Conservation (phyloP, 2,797 vertebrate genomes). For the Eremophila alpestris region DNA sequence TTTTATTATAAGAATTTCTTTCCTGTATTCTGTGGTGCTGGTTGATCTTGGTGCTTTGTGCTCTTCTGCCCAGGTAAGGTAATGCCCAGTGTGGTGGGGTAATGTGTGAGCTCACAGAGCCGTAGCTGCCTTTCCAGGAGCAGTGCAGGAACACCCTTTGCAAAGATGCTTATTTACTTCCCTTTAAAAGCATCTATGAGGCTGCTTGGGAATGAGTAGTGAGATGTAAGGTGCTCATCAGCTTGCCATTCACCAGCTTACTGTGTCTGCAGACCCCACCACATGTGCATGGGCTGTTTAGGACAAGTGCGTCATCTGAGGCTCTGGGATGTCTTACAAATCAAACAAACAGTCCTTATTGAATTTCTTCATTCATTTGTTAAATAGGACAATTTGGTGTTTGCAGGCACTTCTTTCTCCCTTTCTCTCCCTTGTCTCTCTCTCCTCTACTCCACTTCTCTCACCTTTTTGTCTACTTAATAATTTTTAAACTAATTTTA, state of each 20-base stretch:
- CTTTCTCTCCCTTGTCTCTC: neutral
- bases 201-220: neutral
- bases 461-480: neutral
- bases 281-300: too few species aligned
- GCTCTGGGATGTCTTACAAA: neutral
- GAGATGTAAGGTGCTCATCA: neutral
- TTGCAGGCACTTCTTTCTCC: neutral
- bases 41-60: neutral
- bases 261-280: neutral
- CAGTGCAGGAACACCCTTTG: neutral
- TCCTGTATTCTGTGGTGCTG: too few species aligned
- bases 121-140: neutral
- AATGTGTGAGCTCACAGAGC: neutral
- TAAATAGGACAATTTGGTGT: neutral
- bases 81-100: neutral
- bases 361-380: neutral
- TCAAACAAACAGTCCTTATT: neutral
- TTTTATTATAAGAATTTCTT: neutral
- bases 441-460: neutral
- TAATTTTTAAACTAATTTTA: neutral
- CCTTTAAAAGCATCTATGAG: neutral
- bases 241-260: neutral
- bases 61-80: neutral
- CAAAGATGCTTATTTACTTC: neutral
- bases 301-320: neutral